Evolutionary conservation across 1,140 invertebrate genomes (phyloP).

Genomic region (Catajapyx aquilonaris): DNA sequence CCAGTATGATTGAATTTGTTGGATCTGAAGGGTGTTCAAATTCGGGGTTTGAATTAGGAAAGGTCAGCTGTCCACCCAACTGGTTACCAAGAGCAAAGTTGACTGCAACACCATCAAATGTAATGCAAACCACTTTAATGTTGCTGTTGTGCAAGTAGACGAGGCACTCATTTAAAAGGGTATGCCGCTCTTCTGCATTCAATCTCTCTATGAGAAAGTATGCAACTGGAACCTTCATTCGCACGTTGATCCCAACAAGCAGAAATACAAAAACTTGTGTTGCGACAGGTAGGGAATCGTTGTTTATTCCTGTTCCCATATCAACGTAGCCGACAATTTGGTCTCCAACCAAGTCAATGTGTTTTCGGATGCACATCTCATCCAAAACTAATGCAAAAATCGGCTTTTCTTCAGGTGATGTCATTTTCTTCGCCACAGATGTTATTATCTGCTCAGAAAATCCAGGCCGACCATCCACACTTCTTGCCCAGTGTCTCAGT

Average conservation of each 20-base stretch:
- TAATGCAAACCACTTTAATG: neutral
- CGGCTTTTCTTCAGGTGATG: neutral
- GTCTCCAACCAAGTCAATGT: neutral
- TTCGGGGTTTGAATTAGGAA: no score
- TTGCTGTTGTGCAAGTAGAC: neutral
- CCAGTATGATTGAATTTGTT: neutral
- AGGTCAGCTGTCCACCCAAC: neutral
- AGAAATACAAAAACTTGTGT: neutral
- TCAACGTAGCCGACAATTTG: neutral
- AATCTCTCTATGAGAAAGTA: neutral
- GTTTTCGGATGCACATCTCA: neutral
- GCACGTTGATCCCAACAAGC: neutral
- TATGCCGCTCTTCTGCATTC: neutral
- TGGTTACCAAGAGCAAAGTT: neutral
- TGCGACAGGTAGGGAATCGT: neutral
- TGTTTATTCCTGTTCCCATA: neutral
- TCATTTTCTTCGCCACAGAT: neutral
- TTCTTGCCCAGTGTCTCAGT: neutral
- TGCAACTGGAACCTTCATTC: neutral
- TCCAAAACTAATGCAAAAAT: neutral
- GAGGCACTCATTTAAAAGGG: neutral
- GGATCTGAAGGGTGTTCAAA: neutral
- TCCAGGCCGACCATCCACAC: neutral
- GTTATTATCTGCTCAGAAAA: neutral
- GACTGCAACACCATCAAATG: neutral